phyloP scores from a whole-genome alignment of 2,888 invertebrate genomes.

The Drosophila ustulata region DNA sequence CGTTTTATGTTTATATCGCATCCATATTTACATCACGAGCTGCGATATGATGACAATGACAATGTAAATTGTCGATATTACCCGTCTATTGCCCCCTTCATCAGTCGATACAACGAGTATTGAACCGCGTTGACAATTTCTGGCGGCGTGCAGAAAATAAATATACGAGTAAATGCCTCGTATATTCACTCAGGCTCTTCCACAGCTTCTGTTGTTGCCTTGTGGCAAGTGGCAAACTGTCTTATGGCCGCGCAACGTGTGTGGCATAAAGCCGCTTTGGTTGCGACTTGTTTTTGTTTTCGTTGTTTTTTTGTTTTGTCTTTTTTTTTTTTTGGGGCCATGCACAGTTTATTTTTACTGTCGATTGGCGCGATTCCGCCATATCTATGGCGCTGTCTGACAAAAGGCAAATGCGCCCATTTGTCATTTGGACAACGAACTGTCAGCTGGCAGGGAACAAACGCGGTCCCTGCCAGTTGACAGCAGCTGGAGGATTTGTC shows the following conservation, averaged over 20 bases:
- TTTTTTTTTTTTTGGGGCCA: constrained; percentile 24
- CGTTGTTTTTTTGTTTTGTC: neutral
- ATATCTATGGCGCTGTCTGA: constrained; percentile 60
- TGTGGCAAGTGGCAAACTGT: constrained; percentile 6
- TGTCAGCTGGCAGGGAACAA: constrained; percentile 61
- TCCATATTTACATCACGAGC: constrained; percentile 46
- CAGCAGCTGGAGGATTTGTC: constrained; percentile 34
- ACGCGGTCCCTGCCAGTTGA: constrained; percentile 37
- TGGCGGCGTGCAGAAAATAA: constrained; percentile 58
- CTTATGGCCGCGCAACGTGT: constrained; percentile 45
- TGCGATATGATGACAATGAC: constrained; percentile 38
- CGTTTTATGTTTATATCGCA: constrained; percentile 56
- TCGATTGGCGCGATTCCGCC: constrained; percentile 63
- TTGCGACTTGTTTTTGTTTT: constrained; percentile 21
- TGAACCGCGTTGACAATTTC: constrained; percentile 76
- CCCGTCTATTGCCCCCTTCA: neutral
- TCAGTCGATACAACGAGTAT: constrained; percentile 35
- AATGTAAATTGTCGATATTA: constrained; percentile 19
- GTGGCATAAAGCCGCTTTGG: constrained; percentile 56
- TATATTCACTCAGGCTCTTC: constrained; percentile 44
- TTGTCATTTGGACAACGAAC: constrained; percentile 80
- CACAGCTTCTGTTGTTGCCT: neutral
- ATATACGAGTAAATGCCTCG: constrained; percentile 29
- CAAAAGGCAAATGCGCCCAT: constrained; percentile 77
- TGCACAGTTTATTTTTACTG: constrained; percentile 74